Base-by-base conservation (phyloP, 1,140 invertebrate genomes). In the Heliconius hermathena region DNA sequence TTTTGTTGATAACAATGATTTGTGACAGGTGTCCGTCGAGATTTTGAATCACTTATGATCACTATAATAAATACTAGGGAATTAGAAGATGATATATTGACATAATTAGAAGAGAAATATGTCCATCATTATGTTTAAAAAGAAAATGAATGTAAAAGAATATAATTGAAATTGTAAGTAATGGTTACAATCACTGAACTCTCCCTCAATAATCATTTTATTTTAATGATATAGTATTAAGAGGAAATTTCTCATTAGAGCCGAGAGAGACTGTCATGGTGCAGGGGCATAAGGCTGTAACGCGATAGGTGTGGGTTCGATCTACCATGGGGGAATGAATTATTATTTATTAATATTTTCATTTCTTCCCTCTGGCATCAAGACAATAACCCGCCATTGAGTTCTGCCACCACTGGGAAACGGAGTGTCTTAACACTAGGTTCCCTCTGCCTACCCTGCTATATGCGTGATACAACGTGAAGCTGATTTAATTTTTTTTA, bases 81-180 rank as follows among this genome's bases (percentile, higher is more conserved):
- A 13, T 46, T 16, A 46, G 13, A 46, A 22, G 20, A 60, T 60
- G n/a, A 60, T 11, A 11, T 60, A 60, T 60, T 22, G 57, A 60
- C 20, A 22, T n/a, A 22, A 60, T 9, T 60, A 26, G 9, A 3
- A 60, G 20, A 11, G 20, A 54, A 4, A 54, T 26, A 9, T 46
- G 41, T 5, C 0, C 60, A 6, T 66, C 54, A 8, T 57, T 57
- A 29, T 66, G n/a, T 66, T 16, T 16, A 66, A 26, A 29, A 66
- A 26, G 54, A 66, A 66, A 66, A 66, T 29, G 26, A 66, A 66
- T 66, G 60, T 66, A 66, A 29, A 9, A 26, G 11, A 66, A 66
- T 66, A 66, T 66, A 66, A 66, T 66, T 29, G 60, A 66, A 60
- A 22, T 22, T 60, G 22, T 60, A 60, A n/a, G 57, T 26, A 60